Percentiles rank a stretch among this genome's conserved stretches.
Conservation (phyloP, 2,888 invertebrate genomes). For the Aromia moschata region DNA sequence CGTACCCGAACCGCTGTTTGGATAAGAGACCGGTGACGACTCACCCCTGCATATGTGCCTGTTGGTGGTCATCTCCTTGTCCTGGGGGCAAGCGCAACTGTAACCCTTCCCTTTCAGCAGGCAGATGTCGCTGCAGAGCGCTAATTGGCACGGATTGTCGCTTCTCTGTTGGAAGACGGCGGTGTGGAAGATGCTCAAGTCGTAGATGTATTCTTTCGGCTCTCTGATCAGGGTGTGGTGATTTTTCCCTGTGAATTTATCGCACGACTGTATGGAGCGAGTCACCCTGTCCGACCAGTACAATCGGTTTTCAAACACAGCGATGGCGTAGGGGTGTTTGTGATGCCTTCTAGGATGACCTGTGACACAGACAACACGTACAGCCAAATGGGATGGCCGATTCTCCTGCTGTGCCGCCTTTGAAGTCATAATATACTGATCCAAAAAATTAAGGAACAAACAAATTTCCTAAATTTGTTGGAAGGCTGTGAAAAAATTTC, state of each 20-base stretch:
- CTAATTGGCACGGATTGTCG: conserved; percentile 70
- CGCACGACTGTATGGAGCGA: conserved; percentile 76
- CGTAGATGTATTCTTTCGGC: conserved; percentile 65
- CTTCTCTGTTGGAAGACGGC: conserved; percentile 66
- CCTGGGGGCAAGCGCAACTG: conserved; percentile 80
- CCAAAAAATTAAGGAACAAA: too few species aligned
- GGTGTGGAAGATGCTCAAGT: conserved; percentile 80
- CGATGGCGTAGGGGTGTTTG: conserved; percentile 84
- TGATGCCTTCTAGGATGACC: conserved; percentile 67
- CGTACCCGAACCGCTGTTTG: too few species aligned
- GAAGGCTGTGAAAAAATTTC: too few species aligned
- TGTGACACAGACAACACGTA: conserved; percentile 32
- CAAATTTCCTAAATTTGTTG: too few species aligned
- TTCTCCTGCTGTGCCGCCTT: too few species aligned
- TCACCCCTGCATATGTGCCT: conserved; percentile 68
- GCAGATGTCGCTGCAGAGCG: conserved; percentile 81
- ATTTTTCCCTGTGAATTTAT: conserved; percentile 80
- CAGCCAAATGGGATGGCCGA: too few species aligned
- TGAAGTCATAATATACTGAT: too few species aligned
- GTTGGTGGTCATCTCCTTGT: conserved; percentile 69
- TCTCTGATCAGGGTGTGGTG: conserved; percentile 67
- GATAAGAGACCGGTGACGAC: too few species aligned
- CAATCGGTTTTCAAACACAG: conserved; percentile 86
- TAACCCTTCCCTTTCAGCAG: conserved; percentile 70
- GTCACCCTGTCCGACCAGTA: conserved; percentile 93